phyloP scores from a whole-genome alignment of 30 jellyfish, hydroid and myxozoan genomes.

The Sanderia malayensis region DNA sequence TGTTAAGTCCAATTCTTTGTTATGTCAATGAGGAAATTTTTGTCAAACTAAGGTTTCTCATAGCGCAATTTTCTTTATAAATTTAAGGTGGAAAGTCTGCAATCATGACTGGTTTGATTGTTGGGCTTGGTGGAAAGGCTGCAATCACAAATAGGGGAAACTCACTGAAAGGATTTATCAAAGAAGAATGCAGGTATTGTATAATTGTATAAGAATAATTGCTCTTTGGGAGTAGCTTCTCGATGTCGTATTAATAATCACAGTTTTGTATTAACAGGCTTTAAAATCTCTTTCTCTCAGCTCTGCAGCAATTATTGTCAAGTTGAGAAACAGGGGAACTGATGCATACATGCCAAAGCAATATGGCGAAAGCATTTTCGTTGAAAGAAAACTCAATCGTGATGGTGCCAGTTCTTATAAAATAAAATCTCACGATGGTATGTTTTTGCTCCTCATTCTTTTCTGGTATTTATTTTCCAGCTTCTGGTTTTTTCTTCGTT shows the following conservation, averaged over 20 bases:
- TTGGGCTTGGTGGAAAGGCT: conserved; percentile 97
- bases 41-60: neutral
- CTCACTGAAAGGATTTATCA: conserved; percentile 74
- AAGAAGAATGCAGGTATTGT: conserved; percentile 76
- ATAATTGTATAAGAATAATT: no score
- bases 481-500: no score
- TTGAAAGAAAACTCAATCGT: conserved; percentile 64
- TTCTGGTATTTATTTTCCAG: neutral
- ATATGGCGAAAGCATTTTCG: conserved; percentile 67
- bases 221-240: no score
- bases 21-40: no score
- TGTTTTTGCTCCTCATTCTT: no score
- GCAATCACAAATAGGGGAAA: conserved; percentile 81
- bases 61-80: conserved; percentile 11
- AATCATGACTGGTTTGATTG: conserved; percentile 75
- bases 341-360: conserved; percentile 81
- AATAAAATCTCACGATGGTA: conserved; percentile 62
- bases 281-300: conserved; percentile 29
- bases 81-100: conserved; percentile 99
- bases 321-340: conserved; percentile 72
- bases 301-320: conserved; percentile 54
- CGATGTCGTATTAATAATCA: no score
- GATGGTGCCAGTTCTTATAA: conserved; percentile 80
- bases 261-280: no score
- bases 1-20: no score